phyloP scores from a whole-genome alignment of 2,113 vertebrate species.

The Cephalopterus ornatus region DNA sequence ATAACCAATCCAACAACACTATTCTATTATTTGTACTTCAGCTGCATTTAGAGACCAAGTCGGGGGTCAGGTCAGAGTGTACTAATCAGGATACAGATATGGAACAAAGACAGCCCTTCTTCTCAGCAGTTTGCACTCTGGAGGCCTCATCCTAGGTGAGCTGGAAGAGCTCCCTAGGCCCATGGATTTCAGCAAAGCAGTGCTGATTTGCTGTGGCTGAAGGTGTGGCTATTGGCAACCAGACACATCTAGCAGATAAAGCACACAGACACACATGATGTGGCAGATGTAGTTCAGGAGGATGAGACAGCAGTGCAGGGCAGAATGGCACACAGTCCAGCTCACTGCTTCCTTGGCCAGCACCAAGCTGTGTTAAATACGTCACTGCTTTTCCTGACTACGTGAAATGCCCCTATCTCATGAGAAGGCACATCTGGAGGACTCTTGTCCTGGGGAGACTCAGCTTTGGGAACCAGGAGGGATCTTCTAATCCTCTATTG shows the following conservation, averaged over 20 bases:
- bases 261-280: fast-evolving
- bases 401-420: neutral
- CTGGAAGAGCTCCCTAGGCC: neutral
- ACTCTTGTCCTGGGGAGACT: neutral
- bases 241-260: neutral
- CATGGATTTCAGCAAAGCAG: neutral
- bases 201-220: neutral
- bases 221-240: neutral
- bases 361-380: neutral
- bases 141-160: neutral
- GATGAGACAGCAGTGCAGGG: neutral
- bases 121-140: neutral
- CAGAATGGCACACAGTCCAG: neutral
- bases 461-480: neutral
- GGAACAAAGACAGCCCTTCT: neutral
- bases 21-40: conserved; percentile 9
- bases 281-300: neutral
- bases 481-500: neutral
- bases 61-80: conserved; percentile 1
- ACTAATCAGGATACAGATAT: neutral
- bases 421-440: neutral
- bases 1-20: neutral
- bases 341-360: neutral
- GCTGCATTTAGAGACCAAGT: neutral
- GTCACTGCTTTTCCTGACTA: neutral